Percentiles rank a stretch among this genome's conserved stretches.
These are phyloP conservation scores for Brenthis ino DNA, from an alignment of 2,888 invertebrate species.

Conservation along the genomic window DNA sequence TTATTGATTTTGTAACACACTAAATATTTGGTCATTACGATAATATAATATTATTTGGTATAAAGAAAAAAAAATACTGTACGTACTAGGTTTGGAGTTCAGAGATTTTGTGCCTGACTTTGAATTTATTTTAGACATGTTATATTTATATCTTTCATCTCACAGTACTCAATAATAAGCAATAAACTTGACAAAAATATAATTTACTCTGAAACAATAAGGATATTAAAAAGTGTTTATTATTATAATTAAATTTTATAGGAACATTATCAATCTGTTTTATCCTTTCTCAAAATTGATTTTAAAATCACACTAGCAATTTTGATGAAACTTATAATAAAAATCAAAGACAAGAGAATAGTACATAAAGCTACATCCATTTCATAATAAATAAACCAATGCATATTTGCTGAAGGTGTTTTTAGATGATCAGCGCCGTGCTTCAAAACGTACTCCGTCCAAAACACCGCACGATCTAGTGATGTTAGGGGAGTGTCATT, in stretches of 20 bases:
- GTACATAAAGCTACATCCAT: conserved; percentile 1
- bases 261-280: background rate
- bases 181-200: too few relatives aligned
- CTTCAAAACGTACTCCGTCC: conserved; percentile 41
- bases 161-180: too few relatives aligned
- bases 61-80: background rate
- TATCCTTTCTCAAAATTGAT: background rate
- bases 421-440: conserved; percentile 35
- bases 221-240: background rate
- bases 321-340: background rate
- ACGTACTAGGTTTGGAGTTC: background rate
- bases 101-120: too few relatives aligned
- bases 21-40: background rate
- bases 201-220: too few relatives aligned
- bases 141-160: too few relatives aligned
- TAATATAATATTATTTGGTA: background rate
- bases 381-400: conserved; percentile 34
- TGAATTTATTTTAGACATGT: too few relatives aligned
- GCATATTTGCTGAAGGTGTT: conserved; percentile 33
- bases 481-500: conserved; percentile 36
- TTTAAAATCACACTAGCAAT: background rate
- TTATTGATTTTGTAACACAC: conserved; percentile 12
- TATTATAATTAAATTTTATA: background rate
- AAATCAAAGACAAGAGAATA: too few relatives aligned
- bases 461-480: conserved; percentile 40